Evolutionary conservation across 2,113 vertebrate genomes (phyloP), one percentile per base, ranked within the genome.

Genomic region (Chloroceryle aenea): DNA sequence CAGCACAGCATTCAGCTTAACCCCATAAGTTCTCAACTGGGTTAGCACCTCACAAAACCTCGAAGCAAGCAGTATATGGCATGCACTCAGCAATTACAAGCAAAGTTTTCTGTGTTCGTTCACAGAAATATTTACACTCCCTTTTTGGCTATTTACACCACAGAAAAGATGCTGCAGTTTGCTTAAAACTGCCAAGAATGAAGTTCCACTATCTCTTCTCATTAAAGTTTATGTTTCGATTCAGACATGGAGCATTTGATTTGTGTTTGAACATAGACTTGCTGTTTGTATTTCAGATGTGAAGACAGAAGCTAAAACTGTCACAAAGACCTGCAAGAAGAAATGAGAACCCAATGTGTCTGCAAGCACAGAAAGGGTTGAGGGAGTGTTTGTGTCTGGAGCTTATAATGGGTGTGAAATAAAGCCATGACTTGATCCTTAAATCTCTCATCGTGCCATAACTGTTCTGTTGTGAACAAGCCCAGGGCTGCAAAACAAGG

Each of bases 11-110:
- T 36, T 66, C 59, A n/a, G 42, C 32, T 26, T 74, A 48, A 21
- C 48, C 11, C 0, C 3, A 10, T 0, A 3, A n/a, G 36, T 17
- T 72, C 62, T 38, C 67, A 12, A 10, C 36, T 40, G 63, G 43
- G 8, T 55, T 53, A 66, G 23, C n/a, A 13, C 43, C 23, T 29
- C 38, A 38, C 0, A 1, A 74, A 73, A 32, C 45, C 59, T 56
- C 10, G 12, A 64, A 66, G 26, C 15, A 43, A 84, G 38, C n/a
- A 34, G 42, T 10, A 34, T 9, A 52, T 3, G 25, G 48, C 13
- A 20, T 2, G 6, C 14, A 2, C 19, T 5, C 40, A 47, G 29
- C 21, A 18, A 23, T 50, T 50, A 62, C 61, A 75, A 40, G 45
- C 17, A 48, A 72, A 53, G 56, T 50, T 25, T 73, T 52, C 27